Conservation (phyloP, 2,113 vertebrate genomes). For the Odocoileus virginianus region DNA sequence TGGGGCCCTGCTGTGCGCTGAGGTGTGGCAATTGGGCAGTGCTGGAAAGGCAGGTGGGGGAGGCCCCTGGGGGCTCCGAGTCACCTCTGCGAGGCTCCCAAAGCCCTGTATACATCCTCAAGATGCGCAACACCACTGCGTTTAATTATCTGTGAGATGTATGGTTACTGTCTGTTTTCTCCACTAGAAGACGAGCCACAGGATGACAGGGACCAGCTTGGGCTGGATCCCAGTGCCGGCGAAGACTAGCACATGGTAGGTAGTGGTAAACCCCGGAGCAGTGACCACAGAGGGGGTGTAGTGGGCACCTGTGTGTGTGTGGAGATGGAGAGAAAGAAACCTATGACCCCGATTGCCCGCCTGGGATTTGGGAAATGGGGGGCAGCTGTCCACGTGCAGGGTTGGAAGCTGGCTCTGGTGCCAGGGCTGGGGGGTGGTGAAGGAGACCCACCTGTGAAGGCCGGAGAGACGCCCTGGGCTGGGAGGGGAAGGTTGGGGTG, state of each 20-base stretch:
- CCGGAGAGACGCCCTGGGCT: not conserved
- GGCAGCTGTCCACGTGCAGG: not conserved
- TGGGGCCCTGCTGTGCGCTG: rapidly evolving
- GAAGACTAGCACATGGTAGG: not conserved
- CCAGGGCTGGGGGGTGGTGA: not conserved
- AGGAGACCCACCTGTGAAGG: not conserved
- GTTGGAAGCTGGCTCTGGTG: not conserved
- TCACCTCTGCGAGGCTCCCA: not conserved
- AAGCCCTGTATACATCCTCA: rapidly evolving
- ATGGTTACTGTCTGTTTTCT: rapidly evolving
- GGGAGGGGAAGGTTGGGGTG: not conserved
- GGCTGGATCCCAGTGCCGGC: not conserved
- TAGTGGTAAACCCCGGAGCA: rapidly evolving
- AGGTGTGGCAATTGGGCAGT: too few relatives aligned
- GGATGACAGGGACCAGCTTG: not conserved
- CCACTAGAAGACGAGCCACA: rapidly evolving
- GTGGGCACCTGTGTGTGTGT: not conserved
- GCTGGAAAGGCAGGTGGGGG: too few relatives aligned
- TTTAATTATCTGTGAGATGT: rapidly evolving
- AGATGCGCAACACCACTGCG: rapidly evolving
- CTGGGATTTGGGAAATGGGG: not conserved
- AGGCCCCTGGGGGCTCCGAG: not conserved
- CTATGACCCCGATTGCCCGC: not conserved
- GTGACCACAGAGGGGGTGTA: not conserved
- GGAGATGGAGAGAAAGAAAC: not conserved